These are phyloP conservation scores for Colaptes auratus DNA, from an alignment of 2,113 vertebrate species.

Conservation along the genomic window DNA sequence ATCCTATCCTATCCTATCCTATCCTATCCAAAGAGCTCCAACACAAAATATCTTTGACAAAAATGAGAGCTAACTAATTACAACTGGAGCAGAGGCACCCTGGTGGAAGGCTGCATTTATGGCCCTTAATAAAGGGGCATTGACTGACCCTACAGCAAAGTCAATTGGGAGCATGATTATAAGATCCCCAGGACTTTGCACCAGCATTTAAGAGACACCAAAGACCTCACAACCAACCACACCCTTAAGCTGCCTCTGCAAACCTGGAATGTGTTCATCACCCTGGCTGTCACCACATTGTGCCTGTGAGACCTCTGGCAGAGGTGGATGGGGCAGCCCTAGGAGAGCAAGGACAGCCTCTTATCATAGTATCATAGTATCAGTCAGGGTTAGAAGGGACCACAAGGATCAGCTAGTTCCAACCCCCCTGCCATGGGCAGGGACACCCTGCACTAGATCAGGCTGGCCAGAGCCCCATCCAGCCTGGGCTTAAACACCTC, in stretches of 20 bases:
- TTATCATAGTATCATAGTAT: too few species aligned
- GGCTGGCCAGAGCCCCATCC: too few species aligned
- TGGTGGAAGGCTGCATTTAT: rapidly evolving
- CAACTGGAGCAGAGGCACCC: neutral
- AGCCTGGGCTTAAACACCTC: too few species aligned
- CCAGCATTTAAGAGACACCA: neutral
- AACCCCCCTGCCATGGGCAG: too few species aligned
- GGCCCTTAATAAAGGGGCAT: neutral
- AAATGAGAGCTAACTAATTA: neutral
- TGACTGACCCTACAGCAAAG: neutral
- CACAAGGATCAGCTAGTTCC: too few species aligned
- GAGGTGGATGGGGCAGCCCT: rapidly evolving
- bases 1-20: too few species aligned
- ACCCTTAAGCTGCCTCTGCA: neutral
- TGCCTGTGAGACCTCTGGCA: neutral
- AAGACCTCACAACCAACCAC: neutral
- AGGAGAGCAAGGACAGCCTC: neutral
- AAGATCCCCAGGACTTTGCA: neutral
- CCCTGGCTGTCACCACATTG: rapidly evolving
- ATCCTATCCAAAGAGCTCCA: neutral
- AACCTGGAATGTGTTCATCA: rapidly evolving
- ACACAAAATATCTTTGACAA: neutral
- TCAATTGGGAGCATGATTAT: rapidly evolving
- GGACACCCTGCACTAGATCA: too few species aligned
- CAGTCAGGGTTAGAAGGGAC: too few species aligned